phyloP scores from a whole-genome alignment of 2,888 invertebrate genomes.

The Nasonovia ribisnigri region DNA sequence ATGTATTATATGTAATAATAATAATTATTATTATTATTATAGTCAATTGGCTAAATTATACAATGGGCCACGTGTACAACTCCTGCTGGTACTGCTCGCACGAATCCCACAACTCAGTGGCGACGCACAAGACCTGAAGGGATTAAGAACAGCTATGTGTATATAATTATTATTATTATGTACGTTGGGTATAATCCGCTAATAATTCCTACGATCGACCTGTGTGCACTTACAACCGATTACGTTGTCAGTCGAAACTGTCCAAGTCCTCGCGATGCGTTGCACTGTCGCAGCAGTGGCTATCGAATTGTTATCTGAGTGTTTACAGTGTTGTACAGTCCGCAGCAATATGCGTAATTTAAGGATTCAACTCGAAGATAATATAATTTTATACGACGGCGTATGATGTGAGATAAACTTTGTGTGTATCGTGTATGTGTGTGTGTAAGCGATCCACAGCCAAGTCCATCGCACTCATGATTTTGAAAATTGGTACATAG shows the following conservation, averaged over 20 bases:
- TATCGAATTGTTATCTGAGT: background rate
- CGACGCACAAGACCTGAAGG: background rate
- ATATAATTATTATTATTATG: background rate
- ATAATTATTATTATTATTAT: background rate
- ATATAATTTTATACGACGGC: background rate
- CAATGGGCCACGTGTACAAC: background rate
- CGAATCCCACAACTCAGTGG: conserved; percentile 18
- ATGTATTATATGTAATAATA: background rate
- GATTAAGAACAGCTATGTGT: background rate
- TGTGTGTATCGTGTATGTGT: too few species aligned
- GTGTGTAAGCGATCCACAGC: too few species aligned
- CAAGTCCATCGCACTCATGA: too few species aligned
- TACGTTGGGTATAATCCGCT: background rate
- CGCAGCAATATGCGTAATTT: background rate
- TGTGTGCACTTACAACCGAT: background rate
- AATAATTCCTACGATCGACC: background rate
- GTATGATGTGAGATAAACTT: background rate
- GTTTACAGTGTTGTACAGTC: too few species aligned
- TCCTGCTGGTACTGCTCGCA: background rate
- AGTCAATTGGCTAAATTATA: conserved; percentile 31
- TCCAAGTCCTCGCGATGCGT: background rate
- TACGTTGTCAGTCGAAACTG: background rate
- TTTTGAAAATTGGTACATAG: too few species aligned
- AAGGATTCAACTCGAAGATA: background rate
- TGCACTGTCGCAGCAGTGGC: background rate